phyloP scores from a whole-genome alignment of 2,797 vertebrate species.

The Apodemus agrarius region DNA sequence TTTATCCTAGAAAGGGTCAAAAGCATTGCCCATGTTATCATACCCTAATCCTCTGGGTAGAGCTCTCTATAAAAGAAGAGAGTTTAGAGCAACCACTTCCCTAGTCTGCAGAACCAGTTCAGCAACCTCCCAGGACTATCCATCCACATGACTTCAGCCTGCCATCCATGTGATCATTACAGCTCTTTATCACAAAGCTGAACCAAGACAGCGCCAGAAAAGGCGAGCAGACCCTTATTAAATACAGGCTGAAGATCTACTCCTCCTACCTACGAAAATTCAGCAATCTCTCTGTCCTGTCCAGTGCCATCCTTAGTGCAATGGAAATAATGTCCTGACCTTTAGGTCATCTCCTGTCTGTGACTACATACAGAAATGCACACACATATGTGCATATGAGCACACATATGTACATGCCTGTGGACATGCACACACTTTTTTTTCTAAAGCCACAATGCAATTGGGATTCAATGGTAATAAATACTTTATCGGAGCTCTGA shows the following conservation, averaged over 20 bases:
- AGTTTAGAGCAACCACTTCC: background rate
- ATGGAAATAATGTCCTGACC: background rate
- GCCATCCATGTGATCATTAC: too few relatives aligned
- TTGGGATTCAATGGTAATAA: slow-evolving; percentile 19
- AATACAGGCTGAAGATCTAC: background rate
- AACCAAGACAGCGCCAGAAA: background rate
- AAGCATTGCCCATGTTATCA: background rate
- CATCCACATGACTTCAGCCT: background rate
- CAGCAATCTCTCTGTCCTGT: background rate
- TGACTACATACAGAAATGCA: background rate
- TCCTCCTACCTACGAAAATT: background rate
- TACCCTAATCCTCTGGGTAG: background rate
- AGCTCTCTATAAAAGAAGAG: background rate
- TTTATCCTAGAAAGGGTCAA: background rate
- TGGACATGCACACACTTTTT: background rate
- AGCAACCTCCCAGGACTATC: background rate
- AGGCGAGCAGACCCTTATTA: background rate
- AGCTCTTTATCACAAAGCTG: background rate
- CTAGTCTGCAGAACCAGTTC: background rate
- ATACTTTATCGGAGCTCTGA: background rate
- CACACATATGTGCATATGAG: background rate
- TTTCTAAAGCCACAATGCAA: background rate
- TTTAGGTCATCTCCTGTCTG: background rate
- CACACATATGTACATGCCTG: background rate
- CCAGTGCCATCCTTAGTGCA: background rate